phyloP scores from a whole-genome alignment of 1,140 invertebrate species.

The Holotrichia oblita region DNA sequence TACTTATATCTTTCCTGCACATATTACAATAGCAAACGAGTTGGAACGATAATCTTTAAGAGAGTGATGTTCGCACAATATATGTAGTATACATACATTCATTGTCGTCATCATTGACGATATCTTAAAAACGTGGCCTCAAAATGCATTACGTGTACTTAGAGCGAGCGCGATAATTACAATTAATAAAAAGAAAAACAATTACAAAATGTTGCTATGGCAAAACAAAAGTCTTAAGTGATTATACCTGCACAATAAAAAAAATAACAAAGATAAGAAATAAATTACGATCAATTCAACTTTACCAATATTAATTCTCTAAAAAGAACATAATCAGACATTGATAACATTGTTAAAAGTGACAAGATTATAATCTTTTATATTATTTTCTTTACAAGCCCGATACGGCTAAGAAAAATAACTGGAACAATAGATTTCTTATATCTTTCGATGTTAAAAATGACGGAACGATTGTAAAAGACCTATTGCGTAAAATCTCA shows the following conservation, averaged over 20 bases:
- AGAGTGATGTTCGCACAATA: too few species aligned
- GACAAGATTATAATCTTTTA: conserved; percentile 31
- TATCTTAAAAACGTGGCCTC: conserved; percentile 1
- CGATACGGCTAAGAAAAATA: conserved; percentile 4
- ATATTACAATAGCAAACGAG: not conserved
- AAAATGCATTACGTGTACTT: conserved; percentile 16
- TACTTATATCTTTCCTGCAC: not conserved
- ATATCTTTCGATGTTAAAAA: too few species aligned
- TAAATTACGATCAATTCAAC: conserved; percentile 31
- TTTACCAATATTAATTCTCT: conserved; percentile 35
- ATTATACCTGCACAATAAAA: conserved; percentile 25
- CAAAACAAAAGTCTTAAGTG: conserved; percentile 33
- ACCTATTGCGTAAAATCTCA: too few species aligned
- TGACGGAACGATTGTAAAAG: too few species aligned
- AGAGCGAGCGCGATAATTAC: conserved; percentile 19
- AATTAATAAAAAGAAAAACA: conserved; percentile 31
- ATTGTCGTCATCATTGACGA: not conserved
- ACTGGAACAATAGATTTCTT: not conserved
- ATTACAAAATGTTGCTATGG: conserved; percentile 29
- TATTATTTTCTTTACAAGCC: not conserved
- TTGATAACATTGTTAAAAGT: conserved; percentile 29
- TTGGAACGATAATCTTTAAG: not conserved
- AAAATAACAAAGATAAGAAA: conserved; percentile 23
- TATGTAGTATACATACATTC: too few species aligned
- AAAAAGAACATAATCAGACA: conserved; percentile 33